Evolutionary conservation across 2,113 vertebrate genomes (phyloP).

Genomic region (Xenotilapia longispinis): DNA sequence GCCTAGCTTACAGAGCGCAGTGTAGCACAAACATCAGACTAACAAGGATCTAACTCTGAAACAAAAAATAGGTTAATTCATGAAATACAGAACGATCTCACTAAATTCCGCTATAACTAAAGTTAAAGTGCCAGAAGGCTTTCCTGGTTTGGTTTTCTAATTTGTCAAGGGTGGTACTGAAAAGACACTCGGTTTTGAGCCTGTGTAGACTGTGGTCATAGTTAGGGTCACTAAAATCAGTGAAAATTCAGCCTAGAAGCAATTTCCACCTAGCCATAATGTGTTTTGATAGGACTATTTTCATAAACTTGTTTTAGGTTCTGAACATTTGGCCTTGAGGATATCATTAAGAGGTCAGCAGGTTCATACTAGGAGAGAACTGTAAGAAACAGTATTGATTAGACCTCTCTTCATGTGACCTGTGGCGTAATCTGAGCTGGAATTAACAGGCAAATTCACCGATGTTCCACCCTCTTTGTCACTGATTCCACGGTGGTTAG

Average conservation of each 20-base stretch:
- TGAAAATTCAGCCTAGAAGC: not conserved
- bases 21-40: not conserved
- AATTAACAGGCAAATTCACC: not conserved
- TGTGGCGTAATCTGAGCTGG: not conserved
- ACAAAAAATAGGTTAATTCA: not conserved
- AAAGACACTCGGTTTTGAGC: not conserved
- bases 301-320: not conserved
- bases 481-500: not conserved
- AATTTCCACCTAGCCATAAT: not conserved
- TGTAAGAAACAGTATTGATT: slow-evolving; percentile 5
- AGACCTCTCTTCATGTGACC: not conserved
- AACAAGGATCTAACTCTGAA: not conserved
- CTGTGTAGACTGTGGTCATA: not conserved
- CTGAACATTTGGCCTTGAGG: not conserved
- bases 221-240: not conserved
- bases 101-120: not conserved
- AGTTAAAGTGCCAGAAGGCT: not conserved
- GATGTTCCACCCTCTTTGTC: not conserved
- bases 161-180: not conserved
- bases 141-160: not conserved
- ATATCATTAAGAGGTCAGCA: not conserved
- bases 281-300: not conserved
- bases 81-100: not conserved
- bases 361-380: not conserved
- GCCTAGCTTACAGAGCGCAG: not conserved